Evolutionary conservation across 2,797 vertebrate species (phyloP), one percentile per base, ranked within the genome.

Genomic region (Cirrhinus mrigala): DNA sequence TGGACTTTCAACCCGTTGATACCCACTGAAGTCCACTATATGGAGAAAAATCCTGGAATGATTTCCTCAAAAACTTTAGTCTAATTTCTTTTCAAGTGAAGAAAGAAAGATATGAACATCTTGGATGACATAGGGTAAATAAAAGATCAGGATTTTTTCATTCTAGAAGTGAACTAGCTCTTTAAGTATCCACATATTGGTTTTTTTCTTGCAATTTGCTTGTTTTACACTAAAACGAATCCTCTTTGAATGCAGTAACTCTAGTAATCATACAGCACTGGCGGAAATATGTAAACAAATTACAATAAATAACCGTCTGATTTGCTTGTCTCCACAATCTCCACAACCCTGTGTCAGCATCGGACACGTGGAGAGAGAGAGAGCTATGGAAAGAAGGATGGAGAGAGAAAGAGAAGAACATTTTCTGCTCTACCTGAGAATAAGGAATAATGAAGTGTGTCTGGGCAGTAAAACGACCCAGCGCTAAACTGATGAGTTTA

Each of bases 401-500:
- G 50, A 29, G 70, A 75, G 82, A 56, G 73, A 84, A 56, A 50
- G 60, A 79, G 66, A 81, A 56, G 66, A 56, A 56, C 29, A 71
- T 70, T 97, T 96, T 98, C 96, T 96, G 97, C 96, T 98, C 95
- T 98, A 99, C 98, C 98, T 99, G 97, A 96, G 84, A 85, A 79
- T 79, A 70, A 96, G 96, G 97, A 98, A 99, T 99, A 99, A 99
- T 98, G 97, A 97, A 99, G 97, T 97, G 96, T 98, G 97, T 97
- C 97, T 97, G 96, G 96, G 97, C 97, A 99, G 97, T 99, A 98
- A 99, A 99, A 99, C 96, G 97, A 96, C 98, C 97, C 96, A 95
- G 96, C 97, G 96, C 97, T 98, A 98, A 98, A 99, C 98, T 99
- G 98, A 99, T 99, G 98, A 99, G 97, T 99, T 98, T 97, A 99